Base-by-base conservation (phyloP, 1,140 invertebrate genomes). In the Zaprionus kolodkinae region DNA sequence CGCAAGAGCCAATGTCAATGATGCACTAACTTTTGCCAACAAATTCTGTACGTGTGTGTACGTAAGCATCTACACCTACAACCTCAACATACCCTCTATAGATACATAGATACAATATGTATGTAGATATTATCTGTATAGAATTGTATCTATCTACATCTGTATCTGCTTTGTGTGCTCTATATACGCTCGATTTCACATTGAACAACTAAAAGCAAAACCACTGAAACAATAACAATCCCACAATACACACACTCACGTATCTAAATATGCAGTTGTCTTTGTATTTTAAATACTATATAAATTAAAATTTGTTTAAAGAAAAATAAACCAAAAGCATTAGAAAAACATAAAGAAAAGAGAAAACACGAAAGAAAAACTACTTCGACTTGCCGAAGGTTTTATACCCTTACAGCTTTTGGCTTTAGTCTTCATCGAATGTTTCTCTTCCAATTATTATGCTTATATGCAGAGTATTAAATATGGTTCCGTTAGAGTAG, bases 1-100 rank as follows among this genome's bases (percentile, higher is more conserved):
- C 75, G 66, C 74, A 74, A 63, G 65, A 81, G 84, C 84, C 84
- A 88, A 88, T 89, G 84, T 88, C 84, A 88, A 88, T 88, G 84
- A 73, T 89, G 85, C 85, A 84, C 69, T 55, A 68, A 68, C 71
- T 76, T 67, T 80, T 88, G 84, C 77, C 85, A 89, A 76, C 48
- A 76, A 72, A 79, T 27, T 17, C 15, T 55, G 27, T 55, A 27
- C 73, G 60, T 55, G 52, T 60, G 57, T 71, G 62, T 75, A 40
- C 54, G 21, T 48, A 57, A 63, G 48, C 55, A 59, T 50, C 7
- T 57, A 40, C 17, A 35, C 15, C 45, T 21, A 48, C 45, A 48
- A 17, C 30, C 13, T 21, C 21, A 21, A 60, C 27, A 50, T 68
- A 59, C 36, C 27, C 27, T 5, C 27, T 30, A 30, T 30, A 30